Evolutionary conservation across 92 coral and sea anemone genomes (phyloP), one percentile per base, ranked within the genome.

Genomic region (Epizoanthus illoricatus): DNA sequence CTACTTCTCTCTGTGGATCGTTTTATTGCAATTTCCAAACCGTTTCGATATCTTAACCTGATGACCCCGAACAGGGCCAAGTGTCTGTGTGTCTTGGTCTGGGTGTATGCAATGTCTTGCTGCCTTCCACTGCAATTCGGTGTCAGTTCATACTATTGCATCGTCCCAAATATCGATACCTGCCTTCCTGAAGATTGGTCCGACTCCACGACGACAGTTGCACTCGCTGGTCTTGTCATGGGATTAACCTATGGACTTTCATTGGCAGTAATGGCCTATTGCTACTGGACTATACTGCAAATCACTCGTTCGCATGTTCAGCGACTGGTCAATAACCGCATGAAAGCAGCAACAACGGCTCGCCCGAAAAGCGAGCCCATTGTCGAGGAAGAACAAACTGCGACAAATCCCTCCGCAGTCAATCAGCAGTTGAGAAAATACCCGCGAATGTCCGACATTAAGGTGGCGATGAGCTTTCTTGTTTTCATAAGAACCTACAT

Each of bases 81-180:
- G 6, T 11, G 16, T 7, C 58, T 86, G 7, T 87, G 88, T 65
- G 12, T 76, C 3, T 2, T 65, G 5, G 59, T 85, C 2, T 90
- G 93, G 93, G 21, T 84, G 28, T 90, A 90, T 3, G 83, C 90
- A 3, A 65, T 81, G 61, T 18, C 39, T 0, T 90, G 90, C 45
- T 87, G 91, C 19, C 66, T 87, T 10, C 90, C 90, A 20, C 93
- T 90, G 5, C 63, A 71, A 52, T 84, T 90, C 39, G 93, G 93
- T 20, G 57, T 90, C n/a, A 87, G 93, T 43, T 90, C 93, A 3
- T 90, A 87, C 20, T 71, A 76, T 8, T 90, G 91, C 63, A 84
- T 90, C 62, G 84, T 90, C 52, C 90, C 90, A 4, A 87, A 90
- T 57, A 33, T 90, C 19, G 90, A 75, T 64, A 43, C 20, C n/a